Evolutionary conservation across 2,113 vertebrate species (phyloP).

Genomic region (Calcarius ornatus): DNA sequence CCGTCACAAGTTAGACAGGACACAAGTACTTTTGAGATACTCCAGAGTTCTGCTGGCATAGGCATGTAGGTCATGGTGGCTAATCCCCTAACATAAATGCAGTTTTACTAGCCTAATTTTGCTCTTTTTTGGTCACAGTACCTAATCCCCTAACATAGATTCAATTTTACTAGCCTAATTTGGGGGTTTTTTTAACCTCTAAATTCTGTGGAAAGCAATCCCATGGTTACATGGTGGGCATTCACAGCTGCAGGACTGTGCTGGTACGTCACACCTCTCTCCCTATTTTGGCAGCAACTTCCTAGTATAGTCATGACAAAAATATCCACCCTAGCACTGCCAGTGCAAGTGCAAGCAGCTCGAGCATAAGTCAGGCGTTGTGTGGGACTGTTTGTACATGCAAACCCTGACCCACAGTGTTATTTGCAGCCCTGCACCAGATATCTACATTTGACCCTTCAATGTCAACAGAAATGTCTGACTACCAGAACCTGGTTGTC

Average conservation of each 20-base stretch:
- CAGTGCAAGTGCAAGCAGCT: neutral
- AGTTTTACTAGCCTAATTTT: neutral
- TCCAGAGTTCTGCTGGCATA: neutral
- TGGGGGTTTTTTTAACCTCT: neutral
- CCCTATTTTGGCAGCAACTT: neutral
- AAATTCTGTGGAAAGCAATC: neutral
- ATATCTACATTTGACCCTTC: slow-evolving; percentile 56
- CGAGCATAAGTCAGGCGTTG: neutral
- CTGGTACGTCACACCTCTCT: fast-evolving
- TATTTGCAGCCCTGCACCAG: slow-evolving; percentile 47
- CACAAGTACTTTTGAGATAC: slow-evolving; percentile 15
- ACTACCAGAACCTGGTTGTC: slow-evolving; percentile 41
- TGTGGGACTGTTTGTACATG: slow-evolving; percentile 9
- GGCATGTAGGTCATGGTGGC: neutral
- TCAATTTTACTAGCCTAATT: neutral
- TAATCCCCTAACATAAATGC: neutral
- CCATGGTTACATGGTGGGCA: fast-evolving
- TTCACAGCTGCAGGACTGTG: neutral
- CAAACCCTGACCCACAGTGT: slow-evolving; percentile 3
- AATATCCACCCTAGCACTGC: neutral
- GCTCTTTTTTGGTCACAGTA: neutral
- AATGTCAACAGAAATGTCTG: slow-evolving; percentile 54
- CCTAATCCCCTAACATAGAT: neutral
- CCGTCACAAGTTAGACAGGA: neutral
- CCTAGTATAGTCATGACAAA: neutral